Evolutionary conservation across 2,888 invertebrate species (phyloP).

Genomic region (Meiosimyza platycephala): DNA sequence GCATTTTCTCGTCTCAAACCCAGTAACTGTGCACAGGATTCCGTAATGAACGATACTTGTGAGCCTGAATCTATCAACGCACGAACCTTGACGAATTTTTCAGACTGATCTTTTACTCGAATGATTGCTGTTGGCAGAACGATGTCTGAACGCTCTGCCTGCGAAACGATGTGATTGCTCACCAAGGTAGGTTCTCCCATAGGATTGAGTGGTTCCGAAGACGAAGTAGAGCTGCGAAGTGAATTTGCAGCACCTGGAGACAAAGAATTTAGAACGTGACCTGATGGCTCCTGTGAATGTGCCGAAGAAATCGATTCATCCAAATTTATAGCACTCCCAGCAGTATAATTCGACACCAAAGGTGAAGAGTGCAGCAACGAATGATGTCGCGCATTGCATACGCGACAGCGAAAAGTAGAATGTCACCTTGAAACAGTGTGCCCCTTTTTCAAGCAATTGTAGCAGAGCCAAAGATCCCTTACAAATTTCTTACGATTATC

Average conservation of each 20-base stretch:
- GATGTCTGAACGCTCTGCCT: too few species aligned
- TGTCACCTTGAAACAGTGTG: too few species aligned
- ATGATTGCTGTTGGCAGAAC: slow-evolving; percentile 8
- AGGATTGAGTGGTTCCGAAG: too few species aligned
- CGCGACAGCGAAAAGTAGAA: slow-evolving; percentile 2
- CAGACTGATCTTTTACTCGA: neutral
- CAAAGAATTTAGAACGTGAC: too few species aligned
- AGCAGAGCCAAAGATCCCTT: too few species aligned
- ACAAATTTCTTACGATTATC: neutral
- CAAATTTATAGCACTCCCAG: too few species aligned
- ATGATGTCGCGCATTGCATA: neutral
- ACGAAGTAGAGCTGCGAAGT: too few species aligned
- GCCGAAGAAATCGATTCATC: too few species aligned
- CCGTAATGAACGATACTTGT: slow-evolving; percentile 28
- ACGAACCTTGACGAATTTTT: slow-evolving; percentile 13
- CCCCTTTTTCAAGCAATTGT: too few species aligned
- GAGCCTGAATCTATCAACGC: slow-evolving; percentile 28
- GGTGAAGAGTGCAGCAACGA: neutral
- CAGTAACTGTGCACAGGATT: slow-evolving; percentile 19
- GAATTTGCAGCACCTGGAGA: neutral
- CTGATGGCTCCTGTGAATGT: too few species aligned
- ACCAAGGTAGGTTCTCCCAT: neutral
- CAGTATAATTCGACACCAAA: too few species aligned
- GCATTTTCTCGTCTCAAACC: slow-evolving; percentile 12
- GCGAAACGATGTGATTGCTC: slow-evolving; percentile 6